Evolutionary conservation across 1,140 invertebrate species (phyloP), one percentile per base, ranked within the genome.

Genomic region (Drosophila nikananu): DNA sequence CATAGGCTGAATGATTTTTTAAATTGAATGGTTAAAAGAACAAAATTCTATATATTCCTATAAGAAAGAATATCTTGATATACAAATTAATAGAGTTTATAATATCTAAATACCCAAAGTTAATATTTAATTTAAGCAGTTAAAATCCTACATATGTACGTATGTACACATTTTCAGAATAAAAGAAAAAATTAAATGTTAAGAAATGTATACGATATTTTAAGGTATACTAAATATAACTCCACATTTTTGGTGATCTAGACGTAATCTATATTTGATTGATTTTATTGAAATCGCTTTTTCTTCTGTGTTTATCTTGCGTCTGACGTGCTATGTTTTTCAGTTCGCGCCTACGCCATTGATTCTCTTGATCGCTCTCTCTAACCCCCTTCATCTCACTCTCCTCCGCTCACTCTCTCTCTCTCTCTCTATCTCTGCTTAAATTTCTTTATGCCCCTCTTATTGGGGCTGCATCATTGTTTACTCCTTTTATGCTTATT

Each of bases 401-500:
- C 27, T 12, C 17, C n/a, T 5, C 21, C 49, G 25, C 10, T 17
- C 27, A 8, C n/a, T 23, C 32, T 23, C 30, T 15, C 30, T 6
- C 27, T 19, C 5, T 37, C 52, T 21, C 51, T 32, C 3, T 8
- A 37, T n/a, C 27, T 27, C 17, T 13, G 19, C 32, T n/a, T 19
- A 10, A 37, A 8, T 37, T 30, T 42, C 32, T 58, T 57, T 21
- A 23, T 27, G 25, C 30, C 44, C 48, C 42, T 37, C 65, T 37
- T 58, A 61, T 44, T 35, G 32, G 15, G 66, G 57, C 63, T 67
- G 49, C 54, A 46, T 54, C 30, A 57, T 37, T 67, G 46, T 77
- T 65, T 61, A 63, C 58, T 66, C 51, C 19, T 35, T 77, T 74
- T 65, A 25, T 41, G 55, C 25, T 27, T 57, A 57, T 57, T 57